Conservation (phyloP, 1,140 invertebrate genomes). For the Zaprionus gabonicus region DNA sequence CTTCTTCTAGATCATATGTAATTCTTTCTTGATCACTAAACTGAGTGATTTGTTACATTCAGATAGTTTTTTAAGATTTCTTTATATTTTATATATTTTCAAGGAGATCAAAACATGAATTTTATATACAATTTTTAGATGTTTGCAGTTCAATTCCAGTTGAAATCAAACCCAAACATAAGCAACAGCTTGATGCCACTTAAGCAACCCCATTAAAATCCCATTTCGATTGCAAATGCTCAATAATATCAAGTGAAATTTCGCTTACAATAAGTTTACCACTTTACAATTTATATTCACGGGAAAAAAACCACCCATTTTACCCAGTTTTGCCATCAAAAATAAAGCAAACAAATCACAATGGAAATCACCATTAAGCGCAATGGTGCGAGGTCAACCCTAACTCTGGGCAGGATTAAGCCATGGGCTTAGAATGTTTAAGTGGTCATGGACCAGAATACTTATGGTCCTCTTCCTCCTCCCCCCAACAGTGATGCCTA, state of each 20-base stretch:
- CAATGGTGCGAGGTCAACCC: constrained; percentile 63
- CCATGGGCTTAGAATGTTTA: constrained; percentile 78
- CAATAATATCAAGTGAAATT: constrained; percentile 1
- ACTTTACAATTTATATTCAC: not conserved
- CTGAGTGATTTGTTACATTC: too few relatives aligned
- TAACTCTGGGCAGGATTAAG: constrained; percentile 73
- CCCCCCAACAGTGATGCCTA: not conserved
- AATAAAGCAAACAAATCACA: constrained; percentile 31
- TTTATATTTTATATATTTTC: too few relatives aligned
- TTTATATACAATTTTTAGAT: too few relatives aligned
- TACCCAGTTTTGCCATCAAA: not conserved
- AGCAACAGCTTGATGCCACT: not conserved
- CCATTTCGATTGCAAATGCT: not conserved
- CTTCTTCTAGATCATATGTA: too few relatives aligned
- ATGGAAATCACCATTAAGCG: constrained; percentile 42
- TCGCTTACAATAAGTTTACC: not conserved
- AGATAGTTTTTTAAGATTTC: too few relatives aligned
- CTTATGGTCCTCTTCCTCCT: not conserved
- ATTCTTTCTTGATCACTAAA: too few relatives aligned
- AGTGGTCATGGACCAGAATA: constrained; percentile 64
- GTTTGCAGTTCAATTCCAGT: too few relatives aligned
- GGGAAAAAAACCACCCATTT: not conserved
- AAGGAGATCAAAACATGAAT: too few relatives aligned
- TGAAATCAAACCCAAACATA: not conserved
- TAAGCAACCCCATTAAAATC: not conserved